Evolutionary conservation across 2,888 invertebrate species (phyloP), one percentile per base, ranked within the genome.

Genomic region (Bedellia somnulentella): DNA sequence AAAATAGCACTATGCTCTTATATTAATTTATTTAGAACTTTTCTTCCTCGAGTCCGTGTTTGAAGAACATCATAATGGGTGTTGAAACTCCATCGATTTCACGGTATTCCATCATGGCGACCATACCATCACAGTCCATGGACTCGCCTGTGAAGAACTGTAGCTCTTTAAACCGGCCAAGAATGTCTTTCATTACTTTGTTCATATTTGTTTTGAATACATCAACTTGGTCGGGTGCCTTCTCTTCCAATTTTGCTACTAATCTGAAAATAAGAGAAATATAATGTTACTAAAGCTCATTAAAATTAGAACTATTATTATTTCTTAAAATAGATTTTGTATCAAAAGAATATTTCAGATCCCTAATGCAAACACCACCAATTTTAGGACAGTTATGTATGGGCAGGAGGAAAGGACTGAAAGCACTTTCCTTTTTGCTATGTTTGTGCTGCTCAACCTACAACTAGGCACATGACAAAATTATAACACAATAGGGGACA

Each of bases 51-150:
- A 97, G 82, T 39, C 95, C 97, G 49, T 96, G 95, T 73, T 95
- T 96, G 78, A 93, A 93, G 76, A 94, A 93, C 89, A 95, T 92
- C 61, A 97, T 79, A 45, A 93, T 85, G 29, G 97, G 96, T 30
- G 87, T 80, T 42, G 86, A 86, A 3, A 83, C 80, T 29, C 89
- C 92, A 45, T 91, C 82, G 35, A 91, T 85, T 37, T 94, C 94
- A 58, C 93, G 86, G 70, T 95, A 97, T 63, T 95, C 95, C 71
- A 92, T 81, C 58, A 97, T 80, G 37, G 87, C 93, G n/a, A 97
- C 89, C 85, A 93, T 87, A 43, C 93, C 95, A 43, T 95, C 95
- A 38, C 88, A 86, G 51, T 93, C 93, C 91, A 92, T 92, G 9
- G 90, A 89, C 75, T 93, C 93, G 14, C 95, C 94, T 39, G 86